Evolutionary conservation across 2,797 vertebrate species (phyloP).

Genomic region (Lepidocolaptes lacrymiger): DNA sequence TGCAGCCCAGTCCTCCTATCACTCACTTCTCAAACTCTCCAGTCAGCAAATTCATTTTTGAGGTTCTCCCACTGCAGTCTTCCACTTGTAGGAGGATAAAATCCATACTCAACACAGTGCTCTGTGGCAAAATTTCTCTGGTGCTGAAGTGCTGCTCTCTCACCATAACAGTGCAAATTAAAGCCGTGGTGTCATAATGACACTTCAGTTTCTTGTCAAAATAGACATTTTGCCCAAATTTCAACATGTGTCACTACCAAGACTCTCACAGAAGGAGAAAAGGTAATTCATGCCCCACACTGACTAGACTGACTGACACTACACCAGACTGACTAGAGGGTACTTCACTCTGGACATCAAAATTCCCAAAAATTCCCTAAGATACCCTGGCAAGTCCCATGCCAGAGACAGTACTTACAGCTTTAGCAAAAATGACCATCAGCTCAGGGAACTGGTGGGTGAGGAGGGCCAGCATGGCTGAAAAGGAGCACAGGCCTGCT

Average conservation of each 20-base stretch:
- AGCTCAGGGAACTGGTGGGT: conserved; percentile 99
- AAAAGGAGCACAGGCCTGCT: conserved; percentile 97
- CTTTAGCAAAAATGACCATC: conserved; percentile 96
- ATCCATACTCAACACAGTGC: not conserved
- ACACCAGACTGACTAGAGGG: not conserved
- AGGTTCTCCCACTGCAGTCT: not conserved
- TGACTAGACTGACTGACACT: too few relatives aligned
- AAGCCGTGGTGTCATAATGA: not conserved
- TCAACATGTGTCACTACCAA: not conserved
- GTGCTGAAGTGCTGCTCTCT: not conserved
- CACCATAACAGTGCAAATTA: not conserved
- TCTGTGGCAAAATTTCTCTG: not conserved
- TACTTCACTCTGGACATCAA: not conserved
- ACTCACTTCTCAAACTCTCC: not conserved
- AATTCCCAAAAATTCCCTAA: not conserved
- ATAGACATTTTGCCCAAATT: not conserved
- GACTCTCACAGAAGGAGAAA: not conserved
- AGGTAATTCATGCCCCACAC: not conserved
- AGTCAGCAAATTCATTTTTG: not conserved
- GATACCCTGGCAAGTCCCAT: conserved; percentile 26
- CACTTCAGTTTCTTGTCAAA: not conserved
- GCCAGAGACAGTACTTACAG: conserved; percentile 83
- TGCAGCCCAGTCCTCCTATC: not conserved
- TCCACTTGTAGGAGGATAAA: not conserved
- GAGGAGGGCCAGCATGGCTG: conserved; percentile 96